Evolutionary conservation across 2,888 invertebrate species (phyloP), one percentile per base, ranked within the genome.

Genomic region (Temnothorax ravouxi): DNA sequence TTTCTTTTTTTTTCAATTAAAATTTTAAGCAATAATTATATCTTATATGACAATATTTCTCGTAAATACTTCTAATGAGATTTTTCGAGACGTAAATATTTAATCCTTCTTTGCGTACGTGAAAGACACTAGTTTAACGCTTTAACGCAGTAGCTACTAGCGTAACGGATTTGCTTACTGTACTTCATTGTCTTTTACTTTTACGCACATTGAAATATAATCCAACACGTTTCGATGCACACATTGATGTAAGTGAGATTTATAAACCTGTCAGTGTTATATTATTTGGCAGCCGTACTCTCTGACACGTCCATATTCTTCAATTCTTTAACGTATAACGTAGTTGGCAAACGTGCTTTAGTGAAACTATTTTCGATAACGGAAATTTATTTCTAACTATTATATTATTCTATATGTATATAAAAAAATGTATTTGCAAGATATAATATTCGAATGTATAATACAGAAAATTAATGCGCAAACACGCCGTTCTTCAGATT

Each of bases 291-390:
- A 82, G 29, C 50, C 71, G 52, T 6, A 83, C 50, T 47, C 9
- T 67, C 66, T 59, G 67, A 29, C 38, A 64, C 25, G 9, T 66
- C 18, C 61, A 75, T 41, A 61, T 84, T 72, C 59, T 61, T 74
- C 74, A 80, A 44, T 66, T 71, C 34, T 56, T 71, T 76, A 67
- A 71, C 54, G 62, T 38, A 76, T 85, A 76, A 59, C 89, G 88
- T 88, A 89, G 87, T 92, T 92, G 91, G 91, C 91, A 91, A 66
- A 69, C 38, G 54, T 44, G 34, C 56, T 82, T 64, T 80, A 81
- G 56, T 82, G 47, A 74, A 84, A 81, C 52, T 18, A 83, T 47
- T 72, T 71, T 74, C 6, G 38, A 81, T 84, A 76, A 61, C 52
- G 18, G 6, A 72, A 41, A 62, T 83, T 62, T 59, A 77, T 84